These are phyloP conservation scores for Scomberomorus guttatus DNA, from an alignment of 2,797 vertebrate species.

Conservation along the genomic window DNA sequence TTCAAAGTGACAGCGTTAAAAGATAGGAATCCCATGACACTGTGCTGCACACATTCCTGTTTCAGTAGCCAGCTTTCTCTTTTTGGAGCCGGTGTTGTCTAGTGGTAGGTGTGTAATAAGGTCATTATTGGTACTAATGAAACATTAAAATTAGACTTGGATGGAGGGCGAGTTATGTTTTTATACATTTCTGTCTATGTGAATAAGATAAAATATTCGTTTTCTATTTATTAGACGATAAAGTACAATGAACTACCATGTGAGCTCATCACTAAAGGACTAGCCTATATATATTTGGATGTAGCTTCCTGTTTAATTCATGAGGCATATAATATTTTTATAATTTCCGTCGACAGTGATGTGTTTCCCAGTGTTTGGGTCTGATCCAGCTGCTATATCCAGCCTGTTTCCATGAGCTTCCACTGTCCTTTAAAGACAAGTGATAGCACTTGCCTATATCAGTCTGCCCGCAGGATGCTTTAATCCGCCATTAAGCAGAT, in stretches of 20 bases:
- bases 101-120: neutral
- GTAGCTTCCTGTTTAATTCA: conserved; percentile 50
- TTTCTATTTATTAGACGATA: conserved; percentile 4
- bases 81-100: conserved; percentile 15
- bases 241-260: conserved; percentile 15
- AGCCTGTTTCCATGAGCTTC: conserved; percentile 82
- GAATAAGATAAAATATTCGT: neutral
- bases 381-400: conserved; percentile 79
- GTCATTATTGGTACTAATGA: conserved; percentile 22
- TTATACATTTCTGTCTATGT: neutral
- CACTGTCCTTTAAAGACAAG: conserved; percentile 64
- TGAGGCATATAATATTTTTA: conserved; percentile 65
- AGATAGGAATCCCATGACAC: conserved; percentile 71
- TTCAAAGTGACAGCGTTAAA: conserved; percentile 73
- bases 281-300: conserved; percentile 12
- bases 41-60: conserved; percentile 44
- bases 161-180: neutral
- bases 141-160: neutral
- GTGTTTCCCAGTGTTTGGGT: conserved; percentile 72
- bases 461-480: conserved; percentile 71
- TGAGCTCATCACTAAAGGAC: conserved; percentile 7
- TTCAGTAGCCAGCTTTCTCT: conserved; percentile 21
- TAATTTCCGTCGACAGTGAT: conserved; percentile 61
- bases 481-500: conserved; percentile 79
- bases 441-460: conserved; percentile 70